These are phyloP conservation scores for Bolinopsis microptera DNA, from an alignment of 37 sponge, comb jelly and placozoan genomes.

Conservation along the genomic window DNA sequence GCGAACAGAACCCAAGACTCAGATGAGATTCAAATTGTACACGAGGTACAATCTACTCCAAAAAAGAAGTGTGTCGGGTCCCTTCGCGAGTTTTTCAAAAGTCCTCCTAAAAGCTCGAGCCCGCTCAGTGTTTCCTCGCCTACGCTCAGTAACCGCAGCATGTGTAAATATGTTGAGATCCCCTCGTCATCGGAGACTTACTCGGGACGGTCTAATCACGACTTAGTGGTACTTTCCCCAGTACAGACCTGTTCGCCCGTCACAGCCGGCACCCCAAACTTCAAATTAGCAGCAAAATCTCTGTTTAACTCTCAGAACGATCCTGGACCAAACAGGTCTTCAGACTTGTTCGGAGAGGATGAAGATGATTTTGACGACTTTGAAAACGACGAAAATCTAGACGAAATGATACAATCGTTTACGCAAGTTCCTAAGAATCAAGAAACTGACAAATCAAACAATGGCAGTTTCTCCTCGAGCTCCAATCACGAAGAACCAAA, in stretches of 20 bases:
- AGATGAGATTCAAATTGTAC: background rate
- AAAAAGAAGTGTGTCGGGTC: slow-evolving; percentile 24
- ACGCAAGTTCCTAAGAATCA: background rate
- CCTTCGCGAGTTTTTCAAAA: background rate
- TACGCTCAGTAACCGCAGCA: background rate
- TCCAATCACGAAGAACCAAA: background rate
- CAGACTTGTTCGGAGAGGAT: slow-evolving; percentile 5
- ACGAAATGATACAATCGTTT: background rate
- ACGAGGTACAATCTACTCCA: background rate
- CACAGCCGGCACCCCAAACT: background rate
- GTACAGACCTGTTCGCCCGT: background rate
- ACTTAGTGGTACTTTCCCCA: background rate
- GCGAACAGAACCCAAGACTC: no score
- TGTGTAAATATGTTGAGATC: background rate
- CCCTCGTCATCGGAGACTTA: background rate
- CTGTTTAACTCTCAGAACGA: background rate
- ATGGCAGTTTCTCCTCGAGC: background rate
- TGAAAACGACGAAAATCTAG: background rate
- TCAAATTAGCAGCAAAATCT: background rate
- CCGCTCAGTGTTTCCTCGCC: background rate
- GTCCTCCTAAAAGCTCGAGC: background rate
- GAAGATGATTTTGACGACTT: background rate
- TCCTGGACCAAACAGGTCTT: background rate
- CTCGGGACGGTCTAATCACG: background rate
- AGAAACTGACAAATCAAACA: background rate